Evolutionary conservation across 2,797 vertebrate genomes (phyloP).

Genomic region (Nothura maculosa): DNA sequence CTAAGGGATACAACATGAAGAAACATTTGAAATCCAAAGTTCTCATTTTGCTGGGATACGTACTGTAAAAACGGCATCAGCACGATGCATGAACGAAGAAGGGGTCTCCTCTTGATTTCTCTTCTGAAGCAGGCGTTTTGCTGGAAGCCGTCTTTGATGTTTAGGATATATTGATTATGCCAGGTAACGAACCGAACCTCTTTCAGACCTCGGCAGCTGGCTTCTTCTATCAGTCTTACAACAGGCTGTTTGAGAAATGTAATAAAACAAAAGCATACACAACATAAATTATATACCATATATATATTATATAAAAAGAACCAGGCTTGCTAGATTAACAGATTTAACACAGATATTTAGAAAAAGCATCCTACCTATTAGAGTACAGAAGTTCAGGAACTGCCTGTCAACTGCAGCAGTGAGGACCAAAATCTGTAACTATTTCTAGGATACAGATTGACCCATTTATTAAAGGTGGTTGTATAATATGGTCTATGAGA

Average conservation of each 20-base stretch:
- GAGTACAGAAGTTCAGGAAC: not conserved
- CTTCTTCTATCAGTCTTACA: constrained; percentile 94
- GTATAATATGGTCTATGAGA: not conserved
- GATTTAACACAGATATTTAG: not conserved
- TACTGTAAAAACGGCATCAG: constrained; percentile 93
- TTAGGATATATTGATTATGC: constrained; percentile 97
- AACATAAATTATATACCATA: rapidly evolving
- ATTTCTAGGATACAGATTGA: not conserved
- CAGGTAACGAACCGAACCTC: constrained; percentile 97
- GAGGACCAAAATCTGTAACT: not conserved
- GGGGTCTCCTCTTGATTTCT: constrained; percentile 94
- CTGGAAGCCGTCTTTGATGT: constrained; percentile 94
- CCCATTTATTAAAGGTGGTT: not conserved
- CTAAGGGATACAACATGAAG: rapidly evolving
- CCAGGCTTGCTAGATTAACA: not conserved
- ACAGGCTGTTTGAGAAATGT: constrained; percentile 86
- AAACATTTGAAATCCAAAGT: rapidly evolving
- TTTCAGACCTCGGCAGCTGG: constrained; percentile 91
- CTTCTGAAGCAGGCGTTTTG: constrained; percentile 94
- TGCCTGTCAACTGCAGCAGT: not conserved
- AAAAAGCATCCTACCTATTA: not conserved
- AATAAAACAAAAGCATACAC: not conserved
- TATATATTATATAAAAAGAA: too few relatives aligned
- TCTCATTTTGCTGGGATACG: constrained; percentile 55
- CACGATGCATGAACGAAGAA: constrained; percentile 92